Percentiles rank a stretch among this genome's conserved stretches.
Evolutionary conservation across 2,113 vertebrate species (phyloP).

Genomic region (Coracopsis vasa): DNA sequence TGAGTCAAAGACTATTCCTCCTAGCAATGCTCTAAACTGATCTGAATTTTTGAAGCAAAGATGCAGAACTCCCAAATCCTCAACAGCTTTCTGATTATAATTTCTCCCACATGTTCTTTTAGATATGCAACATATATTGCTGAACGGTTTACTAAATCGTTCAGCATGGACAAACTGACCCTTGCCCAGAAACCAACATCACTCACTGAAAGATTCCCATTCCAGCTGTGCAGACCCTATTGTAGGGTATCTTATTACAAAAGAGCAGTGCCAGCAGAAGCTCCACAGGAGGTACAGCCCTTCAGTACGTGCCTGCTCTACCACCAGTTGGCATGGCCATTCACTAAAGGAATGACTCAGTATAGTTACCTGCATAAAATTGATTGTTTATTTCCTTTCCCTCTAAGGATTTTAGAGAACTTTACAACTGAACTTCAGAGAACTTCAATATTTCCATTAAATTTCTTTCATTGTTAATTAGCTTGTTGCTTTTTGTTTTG

Average conservation of each 20-base stretch:
- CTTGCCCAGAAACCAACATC: not conserved
- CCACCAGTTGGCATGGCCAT: not conserved
- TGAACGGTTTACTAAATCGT: not conserved
- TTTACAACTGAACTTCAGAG: not conserved
- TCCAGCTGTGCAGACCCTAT: not conserved
- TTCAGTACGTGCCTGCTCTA: not conserved
- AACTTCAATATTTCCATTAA: slow-evolving; percentile 10
- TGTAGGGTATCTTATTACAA: not conserved
- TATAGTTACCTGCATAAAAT: not conserved
- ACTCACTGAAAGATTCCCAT: not conserved
- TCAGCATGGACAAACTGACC: not conserved
- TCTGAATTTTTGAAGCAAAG: not conserved
- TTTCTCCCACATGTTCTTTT: not conserved
- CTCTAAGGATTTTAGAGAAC: not conserved
- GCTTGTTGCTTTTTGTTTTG: not conserved
- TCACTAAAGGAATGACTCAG: not conserved
- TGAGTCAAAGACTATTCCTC: not conserved
- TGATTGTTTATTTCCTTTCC: not conserved
- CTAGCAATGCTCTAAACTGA: not conserved
- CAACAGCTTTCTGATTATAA: not conserved
- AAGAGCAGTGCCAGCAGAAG: not conserved
- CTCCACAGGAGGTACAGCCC: not conserved
- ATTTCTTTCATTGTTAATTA: not conserved
- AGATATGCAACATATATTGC: not conserved
- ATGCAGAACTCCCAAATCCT: not conserved